Evolutionary conservation across 2,888 invertebrate species (phyloP), one percentile per base, ranked within the genome.

Genomic region (Nudaria mundana): DNA sequence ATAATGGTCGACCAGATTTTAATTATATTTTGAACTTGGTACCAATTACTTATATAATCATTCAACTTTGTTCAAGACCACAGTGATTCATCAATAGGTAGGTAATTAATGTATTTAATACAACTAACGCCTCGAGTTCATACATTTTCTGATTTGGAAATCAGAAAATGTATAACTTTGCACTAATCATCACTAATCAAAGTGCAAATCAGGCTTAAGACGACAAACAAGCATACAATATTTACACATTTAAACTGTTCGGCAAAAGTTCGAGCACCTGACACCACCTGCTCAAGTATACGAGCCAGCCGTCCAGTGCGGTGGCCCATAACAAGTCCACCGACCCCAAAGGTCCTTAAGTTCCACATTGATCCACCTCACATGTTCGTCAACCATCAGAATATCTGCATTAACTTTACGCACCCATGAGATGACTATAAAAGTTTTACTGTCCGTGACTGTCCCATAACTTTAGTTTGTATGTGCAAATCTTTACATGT

Each of bases 371-470:
- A 52, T 56, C 44, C 56, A 40, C 49, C 41, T 44, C 49, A 55
- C 50, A 56, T 55, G 52, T 56, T 59, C 44, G 46, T 44, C 40
- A 57, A 48, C 31, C 47, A 48, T 42, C 46, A 32, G 44, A 41
- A 55, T 54, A 57, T 51, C 43, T 50, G 43, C 49, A 52, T 53
- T 56, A 58, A 48, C 48, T 62, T 63, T 59, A 46, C 48, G 48
- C 52, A 53, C 53, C 47, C 44, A 53, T 48, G 43, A 46, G 49
- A 56, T 50, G 44, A 59, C 69, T 61, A 68, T 77, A 77, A 82
- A 82, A 72, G 28, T 64, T 81, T 81, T 76, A 81, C 63, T 68
- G 74, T 71, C 74, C 61, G 80, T 81, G 76, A 81, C 63, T 68
- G 74, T 71, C 74, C 61, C 66, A 73, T 80, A 75, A 80, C 68